Evolutionary conservation across 1,140 invertebrate species (phyloP).

Genomic region (Dysdera silvatica): DNA sequence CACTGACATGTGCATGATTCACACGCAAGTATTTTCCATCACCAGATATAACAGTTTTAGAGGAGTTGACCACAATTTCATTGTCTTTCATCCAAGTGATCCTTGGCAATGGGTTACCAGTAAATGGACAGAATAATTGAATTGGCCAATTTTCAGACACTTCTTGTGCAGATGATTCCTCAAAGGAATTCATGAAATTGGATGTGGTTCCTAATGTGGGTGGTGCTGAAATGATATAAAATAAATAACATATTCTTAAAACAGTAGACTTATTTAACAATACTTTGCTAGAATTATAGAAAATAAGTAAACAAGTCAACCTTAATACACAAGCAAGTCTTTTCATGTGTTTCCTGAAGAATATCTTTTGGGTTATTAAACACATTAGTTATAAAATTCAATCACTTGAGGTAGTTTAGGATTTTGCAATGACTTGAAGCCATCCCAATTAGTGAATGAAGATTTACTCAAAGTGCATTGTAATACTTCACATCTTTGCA

Average conservation of each 20-base stretch:
- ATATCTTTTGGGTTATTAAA: no score
- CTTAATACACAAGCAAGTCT: no score
- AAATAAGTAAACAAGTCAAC: no score
- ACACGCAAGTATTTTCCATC: constrained; percentile 28
- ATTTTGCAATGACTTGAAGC: no score
- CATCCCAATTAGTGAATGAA: no score
- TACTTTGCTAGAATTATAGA: no score
- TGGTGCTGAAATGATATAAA: constrained; percentile 9
- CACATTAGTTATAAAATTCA: no score
- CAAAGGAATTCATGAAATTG: background rate
- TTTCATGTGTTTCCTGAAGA: no score
- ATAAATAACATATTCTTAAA: background rate
- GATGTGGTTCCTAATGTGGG: constrained; percentile 5
- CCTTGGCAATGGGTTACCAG: constrained; percentile 3
- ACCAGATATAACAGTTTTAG: background rate
- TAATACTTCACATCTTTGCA: no score
- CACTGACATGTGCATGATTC: constrained; percentile 35
- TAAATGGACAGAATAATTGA: constrained; percentile 20
- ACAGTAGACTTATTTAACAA: no score
- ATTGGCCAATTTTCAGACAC: constrained; percentile 15
- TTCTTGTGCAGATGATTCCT: constrained; percentile 9
- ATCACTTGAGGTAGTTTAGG: no score
- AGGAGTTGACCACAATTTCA: constrained; percentile 13
- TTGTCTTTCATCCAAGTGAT: constrained; percentile 26
- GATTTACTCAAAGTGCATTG: no score